A percentile compares a stretch with the other conserved stretches of the same genome.
These are phyloP conservation scores for Otis tarda DNA, from an alignment of 2,113 vertebrate species.

Conservation along the genomic window DNA sequence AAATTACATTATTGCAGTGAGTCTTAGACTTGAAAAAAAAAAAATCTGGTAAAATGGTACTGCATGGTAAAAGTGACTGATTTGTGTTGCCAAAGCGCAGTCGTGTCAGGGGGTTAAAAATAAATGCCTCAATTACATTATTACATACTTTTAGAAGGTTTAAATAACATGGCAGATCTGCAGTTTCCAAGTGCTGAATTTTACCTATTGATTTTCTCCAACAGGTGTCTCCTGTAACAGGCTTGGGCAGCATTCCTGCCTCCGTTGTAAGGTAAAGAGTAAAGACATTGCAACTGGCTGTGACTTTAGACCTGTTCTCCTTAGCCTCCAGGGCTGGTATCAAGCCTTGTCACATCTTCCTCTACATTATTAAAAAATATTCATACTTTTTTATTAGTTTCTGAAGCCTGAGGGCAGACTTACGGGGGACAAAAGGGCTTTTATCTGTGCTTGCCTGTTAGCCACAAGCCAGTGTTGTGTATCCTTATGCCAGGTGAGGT, in stretches of 20 bases:
- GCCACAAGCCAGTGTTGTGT: not conserved
- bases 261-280: slow-evolving; percentile 92
- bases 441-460: not conserved
- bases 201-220: slow-evolving; percentile 2
- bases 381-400: not conserved
- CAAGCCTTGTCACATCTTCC: not conserved
- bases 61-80: not conserved
- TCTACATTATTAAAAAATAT: not conserved
- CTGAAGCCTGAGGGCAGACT: not conserved
- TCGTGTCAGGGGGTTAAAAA: not conserved
- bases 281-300: not conserved
- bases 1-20: not conserved
- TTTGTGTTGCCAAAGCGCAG: not conserved
- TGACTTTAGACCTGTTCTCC: not conserved
- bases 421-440: not conserved
- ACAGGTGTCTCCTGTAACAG: slow-evolving; percentile 96
- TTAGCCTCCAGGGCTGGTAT: not conserved
- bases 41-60: not conserved
- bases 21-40: not conserved
- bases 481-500: not conserved
- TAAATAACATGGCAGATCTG: not conserved
- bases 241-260: slow-evolving; percentile 94
- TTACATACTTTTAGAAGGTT: not conserved
- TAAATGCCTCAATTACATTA: not conserved
- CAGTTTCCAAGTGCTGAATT: not conserved